Evolutionary conservation across 2,888 invertebrate genomes (phyloP).

Genomic region (Caenorhabditis angaria): DNA sequence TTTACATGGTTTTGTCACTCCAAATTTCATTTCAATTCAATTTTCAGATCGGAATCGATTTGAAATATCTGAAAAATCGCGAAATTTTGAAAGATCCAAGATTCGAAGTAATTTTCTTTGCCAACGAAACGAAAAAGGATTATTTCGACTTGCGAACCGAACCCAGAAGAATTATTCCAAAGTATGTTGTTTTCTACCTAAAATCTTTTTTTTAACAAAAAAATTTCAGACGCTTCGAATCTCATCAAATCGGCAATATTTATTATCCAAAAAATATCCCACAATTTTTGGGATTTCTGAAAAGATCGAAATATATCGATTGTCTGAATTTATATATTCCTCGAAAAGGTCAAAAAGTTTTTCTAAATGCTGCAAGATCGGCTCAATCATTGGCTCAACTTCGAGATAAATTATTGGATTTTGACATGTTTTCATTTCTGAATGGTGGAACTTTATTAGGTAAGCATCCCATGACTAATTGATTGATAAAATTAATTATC

Average conservation of each 20-base stretch:
- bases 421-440: slow-evolving; percentile 34
- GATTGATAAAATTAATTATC: too few relatives aligned
- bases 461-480: too few relatives aligned
- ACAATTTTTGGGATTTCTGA: slow-evolving; percentile 27
- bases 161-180: slow-evolving; percentile 22
- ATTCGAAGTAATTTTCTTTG: slow-evolving; percentile 16
- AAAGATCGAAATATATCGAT: slow-evolving; percentile 15
- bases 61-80: slow-evolving; percentile 1
- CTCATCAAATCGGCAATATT: slow-evolving; percentile 1
- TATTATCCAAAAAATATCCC: slow-evolving; percentile 19
- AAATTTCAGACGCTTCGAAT: slow-evolving; percentile 16
- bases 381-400: slow-evolving; percentile 11
- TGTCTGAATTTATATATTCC: slow-evolving; percentile 26
- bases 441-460: slow-evolving; percentile 33
- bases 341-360: slow-evolving; percentile 8
- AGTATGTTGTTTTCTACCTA: neutral
- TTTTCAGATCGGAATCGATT: slow-evolving; percentile 29
- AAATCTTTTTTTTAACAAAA: neutral
- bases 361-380: slow-evolving; percentile 10
- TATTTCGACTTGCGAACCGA: slow-evolving; percentile 22
- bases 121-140: slow-evolving; percentile 16
- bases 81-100: slow-evolving; percentile 6
- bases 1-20: neutral
- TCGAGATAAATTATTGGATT: slow-evolving; percentile 14
- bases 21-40: neutral